Evolutionary conservation across 2,888 invertebrate genomes (phyloP), one percentile per base, ranked within the genome.

Genomic region (Pheosia tremula): DNA sequence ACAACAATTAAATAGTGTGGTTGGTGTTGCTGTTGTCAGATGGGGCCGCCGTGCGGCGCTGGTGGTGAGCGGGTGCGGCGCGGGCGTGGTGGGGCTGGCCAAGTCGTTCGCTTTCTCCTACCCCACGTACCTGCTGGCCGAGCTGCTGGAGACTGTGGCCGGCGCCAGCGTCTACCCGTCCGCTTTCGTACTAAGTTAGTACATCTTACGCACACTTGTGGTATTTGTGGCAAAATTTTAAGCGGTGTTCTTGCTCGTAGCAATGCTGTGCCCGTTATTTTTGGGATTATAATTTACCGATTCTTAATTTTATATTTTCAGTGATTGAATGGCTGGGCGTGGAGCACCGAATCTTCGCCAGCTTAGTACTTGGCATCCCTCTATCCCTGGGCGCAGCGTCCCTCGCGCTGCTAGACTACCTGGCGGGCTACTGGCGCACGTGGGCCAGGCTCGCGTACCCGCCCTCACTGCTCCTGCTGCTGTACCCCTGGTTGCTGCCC

Each of bases 301-400:
- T 24, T 24, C 24, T 24, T 24, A 24, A 24, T 24, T 24, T 24
- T 24, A 24, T 24, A 5, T 9, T 52, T 62, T 0, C 87, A 96
- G 97, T 96, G 81, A 95, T 97, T 70, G 97, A 98, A 84, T 94
- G 97, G 87, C 96, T 97, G 39, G 97, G 97, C 0, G 96, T 96
- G 9, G 95, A 95, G 65, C 95, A 95, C 58, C 94, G 97, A 49
- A 96, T 97, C 36, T 84, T 97, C 50, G 96, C 96, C 5, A 96
- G 97, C 66, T 94, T 96, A 58, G 88, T 97, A 56, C 94, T 96
- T 8, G 95, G 96, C 58, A 94, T 96, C 11, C 96, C 96, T 64
- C 95, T 96, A 77, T 95, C 97, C 0, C 75, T 96, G 45, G 97
- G 97, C 0, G 96, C 96, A 79, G 95, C 96, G 2, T 78, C 95